These are phyloP conservation scores for Itoplectis maculator DNA, from an alignment of 2,888 invertebrate species.

Conservation along the genomic window DNA sequence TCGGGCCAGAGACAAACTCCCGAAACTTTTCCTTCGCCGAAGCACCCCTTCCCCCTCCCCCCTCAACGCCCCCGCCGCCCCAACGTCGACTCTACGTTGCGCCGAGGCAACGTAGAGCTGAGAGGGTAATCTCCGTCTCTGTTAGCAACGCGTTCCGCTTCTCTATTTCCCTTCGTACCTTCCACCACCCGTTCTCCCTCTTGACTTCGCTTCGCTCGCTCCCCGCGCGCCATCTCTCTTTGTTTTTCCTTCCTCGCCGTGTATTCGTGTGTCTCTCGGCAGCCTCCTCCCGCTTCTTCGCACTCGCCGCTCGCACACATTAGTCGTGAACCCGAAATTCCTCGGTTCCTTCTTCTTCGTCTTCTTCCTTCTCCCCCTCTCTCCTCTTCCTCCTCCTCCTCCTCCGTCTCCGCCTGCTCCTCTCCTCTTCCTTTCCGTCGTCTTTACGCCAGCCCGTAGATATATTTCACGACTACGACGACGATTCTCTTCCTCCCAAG, in stretches of 20 bases:
- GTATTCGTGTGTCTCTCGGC: conserved; percentile 30
- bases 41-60: conserved; percentile 50
- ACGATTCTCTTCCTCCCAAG: conserved; percentile 53
- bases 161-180: conserved; percentile 61
- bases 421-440: conserved; percentile 29
- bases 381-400: conserved; percentile 41
- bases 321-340: conserved; percentile 50
- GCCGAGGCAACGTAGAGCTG: conserved; percentile 26
- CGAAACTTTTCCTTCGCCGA: conserved; percentile 65
- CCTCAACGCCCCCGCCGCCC: conserved; percentile 28
- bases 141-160: conserved; percentile 57
- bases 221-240: conserved; percentile 9
- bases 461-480: conserved; percentile 61
- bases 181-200: conserved; percentile 41
- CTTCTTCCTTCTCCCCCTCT: conserved; percentile 5
- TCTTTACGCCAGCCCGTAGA: conserved; percentile 55
- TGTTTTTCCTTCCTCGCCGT: conserved; percentile 26
- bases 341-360: conserved; percentile 17
- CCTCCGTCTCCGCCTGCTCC: too few relatives aligned
- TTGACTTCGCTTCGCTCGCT: conserved; percentile 14
- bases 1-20: conserved; percentile 64
- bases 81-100: conserved; percentile 1
- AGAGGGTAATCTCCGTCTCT: conserved; percentile 48
- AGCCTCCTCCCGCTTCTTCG: not conserved
- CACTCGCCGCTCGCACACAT: conserved; percentile 26